These are phyloP conservation scores for Rachycentron canadum DNA, from an alignment of 2,797 vertebrate species.

Conservation along the genomic window DNA sequence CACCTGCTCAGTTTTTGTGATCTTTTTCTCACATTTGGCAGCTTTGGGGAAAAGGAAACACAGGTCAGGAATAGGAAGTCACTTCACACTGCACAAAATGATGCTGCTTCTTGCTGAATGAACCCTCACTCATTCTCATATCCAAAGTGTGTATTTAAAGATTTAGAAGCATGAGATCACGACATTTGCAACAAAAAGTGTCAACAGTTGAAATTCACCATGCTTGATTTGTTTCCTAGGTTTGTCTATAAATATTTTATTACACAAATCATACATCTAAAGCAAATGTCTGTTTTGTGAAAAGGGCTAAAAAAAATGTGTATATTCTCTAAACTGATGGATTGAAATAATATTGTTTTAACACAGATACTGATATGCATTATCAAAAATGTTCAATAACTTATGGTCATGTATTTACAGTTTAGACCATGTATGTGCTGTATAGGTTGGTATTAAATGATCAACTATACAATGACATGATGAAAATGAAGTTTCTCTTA, in stretches of 20 bases:
- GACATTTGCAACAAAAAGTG: neutral
- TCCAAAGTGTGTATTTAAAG: neutral
- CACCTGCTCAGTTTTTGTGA: conserved; percentile 43
- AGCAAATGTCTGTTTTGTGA: neutral
- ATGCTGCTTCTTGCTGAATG: conserved; percentile 37
- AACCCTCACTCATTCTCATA: neutral
- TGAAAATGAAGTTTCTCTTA: neutral
- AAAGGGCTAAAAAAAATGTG: neutral
- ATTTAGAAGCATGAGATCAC: neutral
- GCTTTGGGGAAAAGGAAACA: conserved; percentile 52
- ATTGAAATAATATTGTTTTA: neutral
- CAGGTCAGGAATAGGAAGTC: conserved; percentile 54
- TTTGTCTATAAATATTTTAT: neutral
- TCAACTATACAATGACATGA: neutral
- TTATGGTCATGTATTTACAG: neutral
- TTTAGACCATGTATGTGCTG: neutral
- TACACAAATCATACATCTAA: neutral
- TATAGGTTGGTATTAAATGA: neutral
- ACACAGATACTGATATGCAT: neutral
- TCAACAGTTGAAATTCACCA: neutral
- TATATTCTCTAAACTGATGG: neutral
- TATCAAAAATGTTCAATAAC: neutral
- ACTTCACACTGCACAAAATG: conserved; percentile 39
- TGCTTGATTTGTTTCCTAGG: neutral
- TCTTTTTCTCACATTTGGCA: conserved; percentile 23